Evolutionary conservation across 2,888 invertebrate species (phyloP), one percentile per base, ranked within the genome.

Genomic region (Scaptomyza cyrtandrae): DNA sequence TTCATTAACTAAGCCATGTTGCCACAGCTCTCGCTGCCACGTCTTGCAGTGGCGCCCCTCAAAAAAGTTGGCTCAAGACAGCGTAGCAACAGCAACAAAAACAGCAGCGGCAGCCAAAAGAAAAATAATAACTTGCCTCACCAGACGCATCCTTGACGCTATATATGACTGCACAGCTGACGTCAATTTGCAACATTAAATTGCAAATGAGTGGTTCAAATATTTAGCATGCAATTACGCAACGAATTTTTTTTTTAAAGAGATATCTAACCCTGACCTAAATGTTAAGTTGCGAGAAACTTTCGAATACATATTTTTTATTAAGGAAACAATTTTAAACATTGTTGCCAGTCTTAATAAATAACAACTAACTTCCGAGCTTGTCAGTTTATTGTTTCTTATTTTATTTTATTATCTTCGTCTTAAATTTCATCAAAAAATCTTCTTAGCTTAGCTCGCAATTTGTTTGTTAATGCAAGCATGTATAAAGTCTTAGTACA

Each of bases 1-100:
- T 84, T 80, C 87, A 86, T 88, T 86, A 84, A 83, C 81, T 72
- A 54, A 56, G 27, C 56, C 53, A 64, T 66, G 46, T 59, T 54
- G 66, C 45, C 52, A 52, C 13, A 13, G 19, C 44, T 44, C 24
- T 44, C 52, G 62, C 48, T 56, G 54, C 45, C 57, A 67, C 13
- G 31, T 49, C 49, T 49, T 16, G 13, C 31, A 60, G 45, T 39
- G 29, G 58, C 45, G 31, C 45, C 48, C 52, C 63, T 14, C 9
- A 33, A 33, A 33, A 59, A 71, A 53, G 44, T 55, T n/a, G 46
- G 31, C 52, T 19, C 29, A 52, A 46, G 44, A 50, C 60, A 24
- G 56, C n/a, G n/a, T n/a, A n/a, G n/a, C 46, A 27, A 45, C 44
- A 54, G 39, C 41, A 24, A 19, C 19, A 19, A 19, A 19, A 19